Evolutionary conservation across 2,113 vertebrate species (phyloP).

Genomic region (Pipa parva): DNA sequence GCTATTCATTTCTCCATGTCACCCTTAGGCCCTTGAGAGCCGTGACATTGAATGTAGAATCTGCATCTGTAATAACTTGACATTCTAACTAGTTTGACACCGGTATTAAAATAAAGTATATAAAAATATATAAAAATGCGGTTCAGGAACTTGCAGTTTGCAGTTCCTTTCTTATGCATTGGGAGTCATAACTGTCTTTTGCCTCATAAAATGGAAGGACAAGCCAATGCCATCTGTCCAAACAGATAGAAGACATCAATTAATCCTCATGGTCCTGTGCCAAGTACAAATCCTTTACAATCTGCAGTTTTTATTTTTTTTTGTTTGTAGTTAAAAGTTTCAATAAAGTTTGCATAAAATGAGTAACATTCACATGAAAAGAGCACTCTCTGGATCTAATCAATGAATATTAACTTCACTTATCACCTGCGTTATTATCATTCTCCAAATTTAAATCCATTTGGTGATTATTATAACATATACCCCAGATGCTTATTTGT

Average conservation of each 20-base stretch:
- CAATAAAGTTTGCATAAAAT: no score
- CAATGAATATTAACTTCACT: no score
- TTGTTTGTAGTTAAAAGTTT: no score
- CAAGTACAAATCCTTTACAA: neutral
- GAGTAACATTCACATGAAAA: no score
- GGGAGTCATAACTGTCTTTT: neutral
- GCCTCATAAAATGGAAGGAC: conserved; percentile 6
- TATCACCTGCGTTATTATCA: no score
- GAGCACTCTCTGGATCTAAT: no score
- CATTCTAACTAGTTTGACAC: conserved; percentile 13
- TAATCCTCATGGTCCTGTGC: neutral
- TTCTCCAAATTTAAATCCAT: no score
- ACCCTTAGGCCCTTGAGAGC: conserved; percentile 33
- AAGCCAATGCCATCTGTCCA: conserved; percentile 21
- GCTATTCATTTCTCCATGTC: conserved; percentile 12
- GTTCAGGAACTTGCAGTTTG: neutral
- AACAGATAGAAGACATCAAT: conserved; percentile 10
- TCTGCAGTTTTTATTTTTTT: neutral
- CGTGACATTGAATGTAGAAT: conserved; percentile 14
- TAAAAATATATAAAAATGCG: neutral
- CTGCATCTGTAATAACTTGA: conserved; percentile 30
- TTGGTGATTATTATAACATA: no score
- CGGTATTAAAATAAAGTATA: conserved; percentile 12
- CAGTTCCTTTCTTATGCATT: conserved; percentile 4
- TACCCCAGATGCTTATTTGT: no score